These are phyloP conservation scores for Myanophis thanlyinensis DNA, from an alignment of 2,113 vertebrate genomes.

Conservation along the genomic window DNA sequence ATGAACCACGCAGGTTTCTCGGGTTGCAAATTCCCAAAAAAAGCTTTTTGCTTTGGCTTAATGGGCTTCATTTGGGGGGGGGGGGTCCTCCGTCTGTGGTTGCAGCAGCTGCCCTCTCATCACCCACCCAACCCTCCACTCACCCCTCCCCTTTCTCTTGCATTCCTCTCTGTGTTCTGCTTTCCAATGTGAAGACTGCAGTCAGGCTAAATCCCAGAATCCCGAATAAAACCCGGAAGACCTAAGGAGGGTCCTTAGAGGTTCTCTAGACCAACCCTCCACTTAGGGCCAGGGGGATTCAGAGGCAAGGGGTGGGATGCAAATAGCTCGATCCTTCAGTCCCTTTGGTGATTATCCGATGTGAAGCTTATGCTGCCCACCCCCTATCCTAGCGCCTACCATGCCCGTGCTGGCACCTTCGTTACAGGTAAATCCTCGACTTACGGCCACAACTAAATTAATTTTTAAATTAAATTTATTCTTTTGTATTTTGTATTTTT, in stretches of 20 bases:
- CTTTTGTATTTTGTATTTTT: no score
- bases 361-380: background rate
- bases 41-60: background rate
- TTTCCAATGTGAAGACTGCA: background rate
- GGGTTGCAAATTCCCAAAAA: background rate
- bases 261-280: no score
- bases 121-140: rapidly evolving
- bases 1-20: background rate
- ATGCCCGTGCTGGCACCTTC: background rate
- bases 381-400: background rate
- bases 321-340: no score
- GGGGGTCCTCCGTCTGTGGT: background rate
- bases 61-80: background rate
- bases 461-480: no score
- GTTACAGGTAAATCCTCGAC: background rate
- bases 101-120: background rate
- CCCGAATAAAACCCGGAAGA: background rate
- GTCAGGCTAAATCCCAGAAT: background rate
- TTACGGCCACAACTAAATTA: no score
- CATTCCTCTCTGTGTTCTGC: background rate
- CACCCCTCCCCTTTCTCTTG: no score
- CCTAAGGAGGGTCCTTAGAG: no score
- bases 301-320: no score
- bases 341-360: background rate
- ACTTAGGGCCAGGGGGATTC: no score